Percentiles rank a stretch among this genome's conserved stretches.
Conservation (phyloP, 2,797 vertebrate genomes). For the Adelosebastes latens region DNA sequence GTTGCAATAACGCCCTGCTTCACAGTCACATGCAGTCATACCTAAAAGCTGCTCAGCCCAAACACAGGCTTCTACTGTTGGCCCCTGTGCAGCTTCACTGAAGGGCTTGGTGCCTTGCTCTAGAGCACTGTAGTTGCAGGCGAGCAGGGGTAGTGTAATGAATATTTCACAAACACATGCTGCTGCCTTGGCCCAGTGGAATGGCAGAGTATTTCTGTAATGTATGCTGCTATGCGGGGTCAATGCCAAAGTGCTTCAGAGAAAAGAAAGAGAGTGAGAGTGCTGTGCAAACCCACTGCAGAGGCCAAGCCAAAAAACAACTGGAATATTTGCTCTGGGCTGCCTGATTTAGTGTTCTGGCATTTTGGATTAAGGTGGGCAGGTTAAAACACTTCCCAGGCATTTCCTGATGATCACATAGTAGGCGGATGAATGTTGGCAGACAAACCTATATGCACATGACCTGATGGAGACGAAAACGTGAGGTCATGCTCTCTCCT, state of each 20-base stretch:
- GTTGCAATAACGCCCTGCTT: conserved; percentile 42
- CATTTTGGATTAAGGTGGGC: conserved; percentile 72
- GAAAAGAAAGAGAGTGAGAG: conserved; percentile 48
- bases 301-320: conserved; percentile 55
- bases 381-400: conserved; percentile 77
- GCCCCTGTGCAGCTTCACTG: not conserved
- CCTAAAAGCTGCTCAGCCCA: conserved; percentile 16
- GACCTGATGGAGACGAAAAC: conserved; percentile 20
- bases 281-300: conserved; percentile 56
- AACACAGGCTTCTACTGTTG: conserved; percentile 18
- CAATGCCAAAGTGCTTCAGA: conserved; percentile 64
- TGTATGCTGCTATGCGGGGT: conserved; percentile 59
- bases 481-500: conserved; percentile 20
- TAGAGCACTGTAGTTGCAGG: conserved; percentile 27
- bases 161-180: conserved; percentile 58
- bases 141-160: conserved; percentile 28
- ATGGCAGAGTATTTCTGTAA: conserved; percentile 48
- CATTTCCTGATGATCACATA: conserved; percentile 68
- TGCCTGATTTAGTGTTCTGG: conserved; percentile 70
- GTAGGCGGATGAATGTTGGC: conserved; percentile 43
- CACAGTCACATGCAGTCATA: conserved; percentile 37
- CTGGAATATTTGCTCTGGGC: conserved; percentile 65
- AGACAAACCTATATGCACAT: conserved; percentile 38
- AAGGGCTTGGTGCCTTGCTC: conserved; percentile 35
- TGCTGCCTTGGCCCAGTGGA: conserved; percentile 28